Base-by-base conservation (phyloP, 2,888 invertebrate genomes). In the Ferdinandea cuprea region DNA sequence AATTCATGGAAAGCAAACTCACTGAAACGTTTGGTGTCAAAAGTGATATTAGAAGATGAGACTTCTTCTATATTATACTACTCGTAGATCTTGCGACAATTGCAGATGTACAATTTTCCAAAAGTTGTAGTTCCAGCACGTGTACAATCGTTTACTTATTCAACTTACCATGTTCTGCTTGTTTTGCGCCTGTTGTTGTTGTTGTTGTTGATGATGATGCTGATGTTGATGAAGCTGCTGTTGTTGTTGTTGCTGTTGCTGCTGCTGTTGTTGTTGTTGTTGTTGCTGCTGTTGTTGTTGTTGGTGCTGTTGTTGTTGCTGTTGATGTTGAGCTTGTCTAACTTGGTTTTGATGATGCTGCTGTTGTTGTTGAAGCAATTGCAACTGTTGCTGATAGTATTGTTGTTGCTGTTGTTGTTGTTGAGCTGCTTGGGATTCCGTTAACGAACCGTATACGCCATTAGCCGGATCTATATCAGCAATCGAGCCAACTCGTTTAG, bases 401-500 rank as follows among this genome's bases (percentile, higher is more conserved):
- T 83, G 83, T 28, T 86, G 85, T 46, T 87, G 86, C 25, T 89
- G 88, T 58, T 89, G 88, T 72, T 90, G 90, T 85, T 90, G 90
- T 85, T 89, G 89, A 90, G 90, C 87, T 88, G 90, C 88, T 89
- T 88, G 61, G 90, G 91, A 85, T 91, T 86, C 86, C 15, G 85
- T 83, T 42, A 89, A 81, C 17, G 96, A 95, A 56, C 96, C 96
- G 89, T 96, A 96, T 88, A 96, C 94, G 85, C 97, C 96, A 91
- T 96, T 98, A 65, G 98, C 93, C 1, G 99, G 99, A 91, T 99
- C 99, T 89, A 99, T 95, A 90, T 98, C 98, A 30, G 96, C 95
- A 85, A 98, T 96, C n/a, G 97, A 96, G 2, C 97, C 97, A 88
- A 97, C 95, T 88, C 94, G 93, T 85, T 95, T 93, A 61, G 91